phyloP scores from a whole-genome alignment of 2,113 vertebrate genomes.

The Pitta sordida region DNA sequence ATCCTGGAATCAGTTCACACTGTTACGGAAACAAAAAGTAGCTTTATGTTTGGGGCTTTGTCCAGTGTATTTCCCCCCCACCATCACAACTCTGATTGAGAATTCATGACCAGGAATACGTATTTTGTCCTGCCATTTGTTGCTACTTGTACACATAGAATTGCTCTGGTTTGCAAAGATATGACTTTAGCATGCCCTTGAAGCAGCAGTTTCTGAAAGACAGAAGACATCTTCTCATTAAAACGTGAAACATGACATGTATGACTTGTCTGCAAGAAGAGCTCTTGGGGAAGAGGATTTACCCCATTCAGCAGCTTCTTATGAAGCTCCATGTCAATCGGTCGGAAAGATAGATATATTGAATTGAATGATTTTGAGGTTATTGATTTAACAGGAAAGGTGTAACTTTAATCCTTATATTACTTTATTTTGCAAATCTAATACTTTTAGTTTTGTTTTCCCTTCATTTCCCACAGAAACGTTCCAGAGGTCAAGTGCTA shows the following conservation, averaged over 20 bases:
- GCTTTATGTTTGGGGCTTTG: not conserved
- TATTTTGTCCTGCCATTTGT: not conserved
- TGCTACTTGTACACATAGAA: not conserved
- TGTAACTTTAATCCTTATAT: not conserved
- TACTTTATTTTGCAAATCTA: not conserved
- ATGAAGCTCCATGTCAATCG: not conserved
- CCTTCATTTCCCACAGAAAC: constrained; percentile 78
- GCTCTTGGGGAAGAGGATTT: not conserved
- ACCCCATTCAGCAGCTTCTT: not conserved
- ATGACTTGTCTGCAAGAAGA: not conserved
- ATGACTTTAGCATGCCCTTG: not conserved
- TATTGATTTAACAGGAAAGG: not conserved
- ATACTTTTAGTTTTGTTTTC: not conserved
- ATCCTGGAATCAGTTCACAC: not conserved
- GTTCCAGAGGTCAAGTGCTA: constrained; percentile 87
- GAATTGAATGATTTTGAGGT: not conserved
- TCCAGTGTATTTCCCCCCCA: not conserved
- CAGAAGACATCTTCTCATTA: not conserved
- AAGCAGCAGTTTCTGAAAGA: not conserved
- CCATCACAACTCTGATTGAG: not conserved
- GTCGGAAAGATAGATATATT: not conserved
- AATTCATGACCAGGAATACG: not conserved
- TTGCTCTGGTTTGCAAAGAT: fast-evolving
- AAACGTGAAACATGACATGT: not conserved
- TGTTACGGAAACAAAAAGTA: not conserved